A percentile compares a stretch with the other conserved stretches of the same genome.
phyloP scores from a whole-genome alignment of 2,113 vertebrate species.

The Puma concolor region DNA sequence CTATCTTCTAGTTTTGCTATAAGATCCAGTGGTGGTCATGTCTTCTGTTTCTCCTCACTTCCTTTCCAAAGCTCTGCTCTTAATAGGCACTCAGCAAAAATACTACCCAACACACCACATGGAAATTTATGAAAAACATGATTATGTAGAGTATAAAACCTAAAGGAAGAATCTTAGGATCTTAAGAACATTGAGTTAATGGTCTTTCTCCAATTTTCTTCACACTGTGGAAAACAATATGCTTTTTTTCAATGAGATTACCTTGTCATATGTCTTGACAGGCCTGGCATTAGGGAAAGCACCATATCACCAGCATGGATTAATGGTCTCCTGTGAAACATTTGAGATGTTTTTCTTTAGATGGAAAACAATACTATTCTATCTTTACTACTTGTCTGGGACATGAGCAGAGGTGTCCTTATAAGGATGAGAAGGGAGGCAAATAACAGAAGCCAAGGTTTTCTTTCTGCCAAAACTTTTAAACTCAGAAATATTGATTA shows the following conservation, averaged over 20 bases:
- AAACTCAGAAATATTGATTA: background rate
- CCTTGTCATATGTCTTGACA: conserved; percentile 24
- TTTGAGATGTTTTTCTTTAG: conserved; percentile 13
- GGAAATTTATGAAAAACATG: background rate
- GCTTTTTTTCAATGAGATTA: conserved; percentile 41
- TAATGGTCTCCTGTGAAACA: conserved; percentile 37
- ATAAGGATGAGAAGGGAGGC: background rate
- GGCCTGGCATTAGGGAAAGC: background rate
- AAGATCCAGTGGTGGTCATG: background rate
- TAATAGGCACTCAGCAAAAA: background rate
- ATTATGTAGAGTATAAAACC: background rate
- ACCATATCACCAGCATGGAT: background rate
- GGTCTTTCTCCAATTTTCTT: background rate
- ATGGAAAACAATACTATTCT: conserved; percentile 38
- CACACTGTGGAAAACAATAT: background rate
- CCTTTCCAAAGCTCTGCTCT: background rate
- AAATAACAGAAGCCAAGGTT: background rate
- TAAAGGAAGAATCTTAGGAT: background rate
- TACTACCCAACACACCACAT: background rate
- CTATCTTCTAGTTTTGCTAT: background rate
- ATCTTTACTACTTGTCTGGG: conserved; percentile 5
- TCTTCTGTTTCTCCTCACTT: background rate
- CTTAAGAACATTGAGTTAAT: conserved; percentile 27
- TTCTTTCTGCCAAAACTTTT: conserved; percentile 44
- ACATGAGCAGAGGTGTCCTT: background rate